Evolutionary conservation across 2,888 invertebrate species (phyloP).

Genomic region (Thysanoteuthis rhombus): DNA sequence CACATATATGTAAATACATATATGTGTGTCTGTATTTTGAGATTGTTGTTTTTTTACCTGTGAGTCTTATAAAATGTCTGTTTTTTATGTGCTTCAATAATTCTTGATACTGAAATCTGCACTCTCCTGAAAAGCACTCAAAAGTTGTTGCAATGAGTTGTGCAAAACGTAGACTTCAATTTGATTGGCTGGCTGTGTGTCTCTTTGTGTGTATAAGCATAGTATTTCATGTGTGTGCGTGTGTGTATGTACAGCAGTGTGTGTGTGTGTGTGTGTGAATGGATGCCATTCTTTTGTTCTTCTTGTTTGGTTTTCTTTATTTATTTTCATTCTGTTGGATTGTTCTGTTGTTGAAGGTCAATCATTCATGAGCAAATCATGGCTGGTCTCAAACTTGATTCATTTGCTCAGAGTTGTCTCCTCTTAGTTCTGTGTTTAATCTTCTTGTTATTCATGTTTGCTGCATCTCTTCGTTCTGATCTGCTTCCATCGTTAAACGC

Average conservation of each 20-base stretch:
- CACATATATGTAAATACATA: background rate
- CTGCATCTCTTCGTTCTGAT: background rate
- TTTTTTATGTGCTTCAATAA: background rate
- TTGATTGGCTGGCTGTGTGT: constrained; percentile 12
- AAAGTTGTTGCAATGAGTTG: background rate
- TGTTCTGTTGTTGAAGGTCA: background rate
- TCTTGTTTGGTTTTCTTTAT: background rate
- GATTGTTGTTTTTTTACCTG: background rate
- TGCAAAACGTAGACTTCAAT: background rate
- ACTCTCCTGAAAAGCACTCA: background rate
- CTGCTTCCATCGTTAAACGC: background rate
- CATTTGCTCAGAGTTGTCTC: background rate
- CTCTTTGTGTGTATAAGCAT: background rate
- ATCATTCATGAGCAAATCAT: background rate
- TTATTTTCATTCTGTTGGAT: background rate
- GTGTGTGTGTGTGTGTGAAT: too few species aligned
- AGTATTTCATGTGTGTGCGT: background rate
- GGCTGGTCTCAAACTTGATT: background rate
- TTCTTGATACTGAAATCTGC: background rate
- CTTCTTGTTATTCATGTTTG: background rate
- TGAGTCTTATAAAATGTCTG: background rate
- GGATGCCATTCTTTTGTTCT: background rate
- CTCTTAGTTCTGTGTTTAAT: background rate
- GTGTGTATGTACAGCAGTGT: background rate
- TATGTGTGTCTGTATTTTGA: background rate